Evolutionary conservation across 1,140 invertebrate species (phyloP), one percentile per base, ranked within the genome.

Genomic region (Drosophila saltans): DNA sequence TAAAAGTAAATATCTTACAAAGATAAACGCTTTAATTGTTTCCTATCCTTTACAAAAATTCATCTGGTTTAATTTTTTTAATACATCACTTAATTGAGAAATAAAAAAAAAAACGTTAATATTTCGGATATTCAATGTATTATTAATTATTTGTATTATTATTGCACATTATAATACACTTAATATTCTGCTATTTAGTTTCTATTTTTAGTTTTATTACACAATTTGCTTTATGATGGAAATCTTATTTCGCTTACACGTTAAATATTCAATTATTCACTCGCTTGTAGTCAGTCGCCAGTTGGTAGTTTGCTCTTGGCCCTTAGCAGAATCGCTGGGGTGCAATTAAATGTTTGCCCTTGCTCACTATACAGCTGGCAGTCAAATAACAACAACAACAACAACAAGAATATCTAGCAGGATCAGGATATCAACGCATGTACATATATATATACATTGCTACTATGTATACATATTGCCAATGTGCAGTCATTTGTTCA

Each of bases 401-500:
- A 57, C 67, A 64, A 26, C 64, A 69, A 72, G 66, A 69, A 28
- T 16, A 16, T 30, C 26, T 24, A 33, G 16, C 2, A 21, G 16
- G 58, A 24, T 48, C 63, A 48, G 45, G 7, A 48, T 48, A 26
- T 24, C 69, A 52, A 67, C 41, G 2, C 45, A 28, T 40, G 55
- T 43, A 43, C 57, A 26, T 61, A 48, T 28, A 62, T 66, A 66
- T 62, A 36, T 36, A 36, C 6, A 36, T 36, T 1, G 33, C 33
- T 48, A 62, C n/a, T 67, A 36, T 43, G 39, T 45, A 57, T 45
- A 68, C 81, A 84, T 88, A 83, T 88, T 78, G 83, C 58, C 80
- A 55, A 69, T 89, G 84, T 88, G 84, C 84, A 89, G 83, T 89
- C 83, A 80, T 89, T 89, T 89, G 84, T 88, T 88, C 84, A 88